phyloP scores from a whole-genome alignment of 2,113 vertebrate genomes.

The Probosciger aterrimus region DNA sequence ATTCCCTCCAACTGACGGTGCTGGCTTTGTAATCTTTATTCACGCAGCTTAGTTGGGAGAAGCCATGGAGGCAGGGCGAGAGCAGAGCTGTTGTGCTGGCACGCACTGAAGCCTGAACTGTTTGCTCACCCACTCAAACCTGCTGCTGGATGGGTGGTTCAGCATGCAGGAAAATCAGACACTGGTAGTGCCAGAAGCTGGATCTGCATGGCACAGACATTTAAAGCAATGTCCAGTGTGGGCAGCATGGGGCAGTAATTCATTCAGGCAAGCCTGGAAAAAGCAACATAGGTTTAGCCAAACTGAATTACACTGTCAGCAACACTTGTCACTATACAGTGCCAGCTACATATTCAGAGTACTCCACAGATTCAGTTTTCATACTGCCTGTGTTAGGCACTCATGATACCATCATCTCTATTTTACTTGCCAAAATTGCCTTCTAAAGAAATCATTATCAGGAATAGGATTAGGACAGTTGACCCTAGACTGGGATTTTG shows the following conservation, averaged over 20 bases:
- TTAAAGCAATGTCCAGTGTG: background rate
- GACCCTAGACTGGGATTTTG: background rate
- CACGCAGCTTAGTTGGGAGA: background rate
- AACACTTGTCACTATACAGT: fast-evolving
- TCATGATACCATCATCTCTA: background rate
- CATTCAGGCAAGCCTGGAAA: background rate
- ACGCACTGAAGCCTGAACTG: fast-evolving
- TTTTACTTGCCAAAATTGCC: background rate
- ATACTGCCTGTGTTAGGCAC: background rate
- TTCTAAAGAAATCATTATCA: background rate
- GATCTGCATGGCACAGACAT: background rate
- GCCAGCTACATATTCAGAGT: background rate
- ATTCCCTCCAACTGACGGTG: background rate
- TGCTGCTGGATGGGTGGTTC: background rate
- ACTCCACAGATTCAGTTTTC: background rate
- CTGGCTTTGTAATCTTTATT: conserved; percentile 26
- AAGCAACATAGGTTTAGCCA: background rate
- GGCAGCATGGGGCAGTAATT: background rate
- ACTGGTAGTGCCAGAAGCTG: fast-evolving
- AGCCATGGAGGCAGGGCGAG: background rate
- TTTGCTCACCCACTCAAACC: background rate
- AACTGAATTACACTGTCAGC: background rate
- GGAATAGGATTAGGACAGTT: background rate
- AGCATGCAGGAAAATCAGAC: background rate
- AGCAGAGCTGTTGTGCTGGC: background rate